These are phyloP conservation scores for Sepiola atlantica DNA, from an alignment of 2,888 invertebrate species.

Conservation along the genomic window DNA sequence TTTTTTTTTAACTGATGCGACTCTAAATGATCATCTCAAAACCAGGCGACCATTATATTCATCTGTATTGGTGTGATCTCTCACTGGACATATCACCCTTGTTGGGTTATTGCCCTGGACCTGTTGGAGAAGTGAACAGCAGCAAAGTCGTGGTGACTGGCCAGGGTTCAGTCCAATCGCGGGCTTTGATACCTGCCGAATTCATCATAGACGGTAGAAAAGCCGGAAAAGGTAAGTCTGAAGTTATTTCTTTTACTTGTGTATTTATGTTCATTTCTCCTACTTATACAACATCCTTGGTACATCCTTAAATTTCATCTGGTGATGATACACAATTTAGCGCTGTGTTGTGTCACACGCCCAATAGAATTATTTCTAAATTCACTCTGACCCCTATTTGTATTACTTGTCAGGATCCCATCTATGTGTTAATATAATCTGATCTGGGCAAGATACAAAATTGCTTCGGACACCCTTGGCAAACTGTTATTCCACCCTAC, in stretches of 20 bases:
- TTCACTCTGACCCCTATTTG: too few species aligned
- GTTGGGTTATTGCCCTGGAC: conserved; percentile 75
- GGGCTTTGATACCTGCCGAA: conserved; percentile 91
- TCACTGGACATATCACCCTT: conserved; percentile 84
- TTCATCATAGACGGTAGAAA: conserved; percentile 91
- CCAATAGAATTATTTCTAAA: too few species aligned
- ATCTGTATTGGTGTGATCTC: conserved; percentile 87
- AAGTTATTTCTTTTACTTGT: neutral
- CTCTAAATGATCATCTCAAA: neutral
- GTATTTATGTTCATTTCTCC: too few species aligned
- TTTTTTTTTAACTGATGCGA: neutral
- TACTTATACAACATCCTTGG: too few species aligned
- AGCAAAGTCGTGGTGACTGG: conserved; percentile 82
- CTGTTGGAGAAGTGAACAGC: conserved; percentile 68
- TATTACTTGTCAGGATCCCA: too few species aligned
- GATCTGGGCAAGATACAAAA: too few species aligned
- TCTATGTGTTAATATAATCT: too few species aligned
- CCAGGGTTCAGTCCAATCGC: conserved; percentile 90
- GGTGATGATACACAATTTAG: too few species aligned
- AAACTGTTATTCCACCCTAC: too few species aligned
- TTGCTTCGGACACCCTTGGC: too few species aligned
- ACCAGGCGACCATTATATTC: conserved; percentile 85
- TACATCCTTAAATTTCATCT: too few species aligned
- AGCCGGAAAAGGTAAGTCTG: conserved; percentile 80
- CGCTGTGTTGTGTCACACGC: too few species aligned